A percentile compares a stretch with the other conserved stretches of the same genome.
Evolutionary conservation across 1,140 invertebrate species (phyloP).

Genomic region (Penaeus chinensis): DNA sequence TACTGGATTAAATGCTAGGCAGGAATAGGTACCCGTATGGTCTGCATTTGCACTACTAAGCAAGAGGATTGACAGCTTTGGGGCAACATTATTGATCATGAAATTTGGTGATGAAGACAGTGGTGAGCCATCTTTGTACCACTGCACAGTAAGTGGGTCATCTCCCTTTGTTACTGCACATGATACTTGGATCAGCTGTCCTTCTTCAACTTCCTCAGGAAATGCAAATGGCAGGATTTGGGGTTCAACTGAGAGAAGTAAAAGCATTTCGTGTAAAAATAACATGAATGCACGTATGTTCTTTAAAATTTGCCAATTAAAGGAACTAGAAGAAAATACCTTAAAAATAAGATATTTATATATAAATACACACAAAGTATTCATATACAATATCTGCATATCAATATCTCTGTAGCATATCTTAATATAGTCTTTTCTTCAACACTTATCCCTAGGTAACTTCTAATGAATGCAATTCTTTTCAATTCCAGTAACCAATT

Average conservation of each 20-base stretch:
- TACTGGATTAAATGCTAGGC: constrained; percentile 65
- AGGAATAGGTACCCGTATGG: constrained; percentile 66
- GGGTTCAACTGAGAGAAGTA: constrained; percentile 52
- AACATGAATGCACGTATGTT: too few species aligned
- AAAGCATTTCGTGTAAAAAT: not conserved
- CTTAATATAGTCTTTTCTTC: too few species aligned
- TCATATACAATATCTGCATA: too few species aligned
- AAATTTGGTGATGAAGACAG: constrained; percentile 67
- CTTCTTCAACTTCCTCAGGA: constrained; percentile 59
- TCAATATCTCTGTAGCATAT: too few species aligned
- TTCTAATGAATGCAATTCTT: too few species aligned
- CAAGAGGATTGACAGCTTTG: constrained; percentile 62
- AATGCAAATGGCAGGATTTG: constrained; percentile 61
- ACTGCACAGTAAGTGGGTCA: constrained; percentile 68
- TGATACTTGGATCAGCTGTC: constrained; percentile 59
- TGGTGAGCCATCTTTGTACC: constrained; percentile 68
- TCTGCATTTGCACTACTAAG: constrained; percentile 63
- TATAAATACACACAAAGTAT: too few species aligned
- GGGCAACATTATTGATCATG: constrained; percentile 67
- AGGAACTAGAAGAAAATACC: too few species aligned
- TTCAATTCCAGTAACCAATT: too few species aligned
- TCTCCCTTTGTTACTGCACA: constrained; percentile 66
- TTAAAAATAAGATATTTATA: too few species aligned
- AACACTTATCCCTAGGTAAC: too few species aligned
- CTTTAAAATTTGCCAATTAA: too few species aligned